Percentiles rank a stretch among this genome's conserved stretches.
Conservation (phyloP, 53 echinoderm and acorn worm genomes). For the Echinarachnius parma region DNA sequence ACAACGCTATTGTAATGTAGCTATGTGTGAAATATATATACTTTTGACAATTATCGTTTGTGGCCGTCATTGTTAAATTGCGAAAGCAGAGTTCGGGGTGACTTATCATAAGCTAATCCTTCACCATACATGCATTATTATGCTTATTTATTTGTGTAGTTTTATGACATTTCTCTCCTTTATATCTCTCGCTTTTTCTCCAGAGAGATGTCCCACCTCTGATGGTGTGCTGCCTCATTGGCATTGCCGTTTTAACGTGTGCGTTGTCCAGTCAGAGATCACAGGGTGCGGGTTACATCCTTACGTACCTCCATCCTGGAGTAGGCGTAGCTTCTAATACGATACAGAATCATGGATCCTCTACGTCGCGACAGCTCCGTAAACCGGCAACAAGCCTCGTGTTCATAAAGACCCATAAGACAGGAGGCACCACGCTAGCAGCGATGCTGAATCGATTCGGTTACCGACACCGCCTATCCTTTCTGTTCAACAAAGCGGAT, state of each 20-base stretch:
- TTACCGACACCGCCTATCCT: slow-evolving; percentile 30
- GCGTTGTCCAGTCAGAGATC: slow-evolving; percentile 4
- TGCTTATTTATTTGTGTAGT: no score
- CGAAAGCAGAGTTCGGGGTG: no score
- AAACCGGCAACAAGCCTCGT: slow-evolving; percentile 38
- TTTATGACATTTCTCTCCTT: no score
- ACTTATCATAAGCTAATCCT: no score
- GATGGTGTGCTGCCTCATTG: not conserved
- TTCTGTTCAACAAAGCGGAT: slow-evolving; percentile 38
- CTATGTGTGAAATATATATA: no score
- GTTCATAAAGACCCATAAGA: slow-evolving; percentile 57
- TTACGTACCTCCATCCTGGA: not conserved
- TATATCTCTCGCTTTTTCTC: no score
- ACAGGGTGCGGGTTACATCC: not conserved
- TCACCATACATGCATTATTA: no score
- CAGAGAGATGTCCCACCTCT: no score
- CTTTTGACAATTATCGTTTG: no score
- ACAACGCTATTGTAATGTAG: no score
- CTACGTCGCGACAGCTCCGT: not conserved
- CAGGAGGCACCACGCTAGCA: slow-evolving; percentile 54
- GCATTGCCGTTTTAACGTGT: slow-evolving; percentile 14
- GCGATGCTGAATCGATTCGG: slow-evolving; percentile 55
- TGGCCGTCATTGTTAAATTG: no score
- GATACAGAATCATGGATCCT: no score
- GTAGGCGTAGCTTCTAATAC: not conserved